Evolutionary conservation across 1,140 invertebrate genomes (phyloP), one percentile per base, ranked within the genome.

Genomic region (Telenomus remus): DNA sequence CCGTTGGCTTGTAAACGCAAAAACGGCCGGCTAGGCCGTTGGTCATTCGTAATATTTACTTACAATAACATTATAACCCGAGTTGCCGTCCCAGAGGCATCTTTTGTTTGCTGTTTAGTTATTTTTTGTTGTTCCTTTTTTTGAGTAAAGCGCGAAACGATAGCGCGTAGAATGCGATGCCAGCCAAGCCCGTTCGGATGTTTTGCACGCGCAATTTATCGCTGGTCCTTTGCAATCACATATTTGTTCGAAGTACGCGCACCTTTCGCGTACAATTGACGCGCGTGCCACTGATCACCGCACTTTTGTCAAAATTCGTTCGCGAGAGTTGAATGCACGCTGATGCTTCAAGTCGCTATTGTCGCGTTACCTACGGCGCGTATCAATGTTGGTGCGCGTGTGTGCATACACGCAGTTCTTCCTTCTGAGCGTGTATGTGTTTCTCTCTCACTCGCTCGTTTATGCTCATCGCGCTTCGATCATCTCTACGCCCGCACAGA

Each of bases 321-420:
- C 42, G 27, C 14, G 9, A 54, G 51, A 44, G 51, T 75, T 49
- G 76, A 79, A 69, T 76, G 78, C 80, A 82, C 81, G 80, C 80
- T 73, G 83, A 74, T 61, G 51, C 79, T 75, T 82, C 77, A 80
- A 65, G 77, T 84, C 80, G 83, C 83, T 82, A 84, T 85, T 84
- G 80, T 83, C 69, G 81, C 80, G 77, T 82, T 82, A 79, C 78
- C 71, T 77, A 74, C 59, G 14, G 35, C 35, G 42, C 42, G 43
- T 7, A 34, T 56, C 11, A n/a, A 44, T 56, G 39, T 46, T n/a
- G 7, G 43, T 13, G 43, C n/a, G n/a, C 8, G 12, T 44, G n/a
- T 44, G n/a, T 44, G 43, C 13, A 8, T 44, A 12, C 13, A 8
- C 13, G n/a, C 12, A 1, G 7, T 12, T 27, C 19, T 27, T 27